A percentile compares a stretch with the other conserved stretches of the same genome.
Conservation (phyloP, 2,113 vertebrate genomes). For the Ursus arctos region DNA sequence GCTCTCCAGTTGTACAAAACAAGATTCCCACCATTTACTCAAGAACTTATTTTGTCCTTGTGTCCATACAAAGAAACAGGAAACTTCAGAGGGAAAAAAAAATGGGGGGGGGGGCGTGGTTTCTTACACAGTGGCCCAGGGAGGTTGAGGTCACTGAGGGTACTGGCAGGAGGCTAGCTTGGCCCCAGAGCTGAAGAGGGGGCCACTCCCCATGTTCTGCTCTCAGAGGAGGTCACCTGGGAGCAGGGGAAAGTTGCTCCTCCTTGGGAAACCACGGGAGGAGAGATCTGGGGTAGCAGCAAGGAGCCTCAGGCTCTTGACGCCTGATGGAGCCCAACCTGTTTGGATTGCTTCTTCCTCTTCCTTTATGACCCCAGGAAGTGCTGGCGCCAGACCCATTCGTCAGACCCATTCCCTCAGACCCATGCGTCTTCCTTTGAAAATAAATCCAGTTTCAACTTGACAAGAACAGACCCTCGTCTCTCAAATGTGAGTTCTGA, state of each 20-base stretch:
- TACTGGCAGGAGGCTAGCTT: constrained; percentile 51
- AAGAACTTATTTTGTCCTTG: constrained; percentile 83
- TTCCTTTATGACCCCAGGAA: neutral
- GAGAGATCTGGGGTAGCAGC: neutral
- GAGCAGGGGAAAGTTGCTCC: neutral
- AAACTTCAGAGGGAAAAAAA: constrained; percentile 86
- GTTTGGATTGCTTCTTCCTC: neutral
- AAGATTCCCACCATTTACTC: constrained; percentile 84
- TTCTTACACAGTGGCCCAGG: constrained; percentile 82
- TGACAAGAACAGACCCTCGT: neutral
- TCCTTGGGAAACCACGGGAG: neutral
- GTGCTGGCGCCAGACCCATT: neutral
- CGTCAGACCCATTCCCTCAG: neutral
- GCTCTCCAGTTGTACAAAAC: constrained; percentile 83
- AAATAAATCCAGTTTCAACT: neutral
- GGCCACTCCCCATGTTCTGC: neutral
- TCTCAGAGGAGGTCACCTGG: constrained; percentile 43
- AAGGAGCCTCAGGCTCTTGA: neutral
- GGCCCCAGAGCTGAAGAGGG: neutral
- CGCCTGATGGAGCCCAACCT: neutral
- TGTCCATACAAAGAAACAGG: constrained; percentile 88
- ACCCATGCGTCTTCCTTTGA: neutral
- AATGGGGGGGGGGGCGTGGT: constrained; percentile 61
- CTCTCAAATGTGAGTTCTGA: neutral
- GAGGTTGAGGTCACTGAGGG: constrained; percentile 50